Conservation (phyloP, 2,888 invertebrate genomes). For the Diarsia brunnea region DNA sequence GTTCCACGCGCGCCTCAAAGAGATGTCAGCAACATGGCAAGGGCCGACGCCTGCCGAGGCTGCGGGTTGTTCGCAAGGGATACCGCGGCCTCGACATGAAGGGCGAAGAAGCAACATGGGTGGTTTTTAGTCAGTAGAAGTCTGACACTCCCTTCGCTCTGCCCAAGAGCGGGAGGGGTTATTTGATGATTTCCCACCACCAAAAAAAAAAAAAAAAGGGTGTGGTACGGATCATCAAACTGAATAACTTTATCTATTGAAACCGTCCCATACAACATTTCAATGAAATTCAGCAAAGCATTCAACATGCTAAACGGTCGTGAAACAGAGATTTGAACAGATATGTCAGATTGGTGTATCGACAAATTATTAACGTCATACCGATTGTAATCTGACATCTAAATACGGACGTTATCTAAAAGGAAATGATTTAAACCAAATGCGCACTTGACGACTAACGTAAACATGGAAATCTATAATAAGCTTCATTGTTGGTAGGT, state of each 20-base stretch:
- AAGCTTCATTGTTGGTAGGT: neutral
- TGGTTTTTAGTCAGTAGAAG: too few relatives aligned
- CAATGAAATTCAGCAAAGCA: neutral
- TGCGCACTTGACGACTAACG: neutral
- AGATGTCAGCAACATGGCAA: too few relatives aligned
- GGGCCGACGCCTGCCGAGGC: too few relatives aligned
- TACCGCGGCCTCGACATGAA: too few relatives aligned
- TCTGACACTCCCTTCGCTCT: too few relatives aligned
- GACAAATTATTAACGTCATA: neutral
- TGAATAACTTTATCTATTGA: neutral
- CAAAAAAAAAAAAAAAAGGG: too few relatives aligned
- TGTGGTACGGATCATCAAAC: neutral
- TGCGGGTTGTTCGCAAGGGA: too few relatives aligned
- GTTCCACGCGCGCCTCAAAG: too few relatives aligned
- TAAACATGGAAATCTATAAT: neutral
- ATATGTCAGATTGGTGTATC: neutral
- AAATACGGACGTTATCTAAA: constrained; percentile 9
- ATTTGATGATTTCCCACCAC: too few relatives aligned
- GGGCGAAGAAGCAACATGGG: too few relatives aligned
- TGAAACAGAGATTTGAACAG: neutral
- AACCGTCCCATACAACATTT: neutral
- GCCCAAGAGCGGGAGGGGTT: too few relatives aligned
- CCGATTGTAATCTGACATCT: constrained; percentile 1
- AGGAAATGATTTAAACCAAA: constrained; percentile 15
- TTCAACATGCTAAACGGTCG: neutral